Evolutionary conservation across 2,113 vertebrate genomes (phyloP), one percentile per base, ranked within the genome.

Genomic region (Coptodon bakossiorum): DNA sequence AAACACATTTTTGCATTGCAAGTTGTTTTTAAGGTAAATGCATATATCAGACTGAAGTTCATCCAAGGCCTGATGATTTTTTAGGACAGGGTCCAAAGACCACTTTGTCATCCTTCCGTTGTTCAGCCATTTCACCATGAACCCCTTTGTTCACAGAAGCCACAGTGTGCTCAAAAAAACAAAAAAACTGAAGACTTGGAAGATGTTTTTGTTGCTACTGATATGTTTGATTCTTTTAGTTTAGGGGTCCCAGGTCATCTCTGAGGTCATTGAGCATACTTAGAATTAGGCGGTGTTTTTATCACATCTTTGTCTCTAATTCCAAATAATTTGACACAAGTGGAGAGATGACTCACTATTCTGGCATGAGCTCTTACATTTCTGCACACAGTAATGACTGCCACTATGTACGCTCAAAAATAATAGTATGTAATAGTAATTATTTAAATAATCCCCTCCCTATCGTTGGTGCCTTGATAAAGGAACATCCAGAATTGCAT

Each of bases 361-460:
- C 31, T 12, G 17, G 31, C 4, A 66, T 1, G 1, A 5, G 59
- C 6, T 36, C 9, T 63, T n/a, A 63, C 1, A 66, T 66, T 66
- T 63, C 17, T n/a, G 31, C 59, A 63, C 9, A 63, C 31, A 36
- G 31, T 2, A 36, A 36, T 36, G 6, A n/a, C 61, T 66, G 61
- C 17, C 17, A 7, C 9, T n/a, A 2, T 0, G 6, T 36, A 63
- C 0, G 31, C 31, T 66, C 9, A 66, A 66, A 34, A 36, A n/a
- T 2, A 12, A 22, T 22, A 22, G 22, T 22, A 22, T 22, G 22
- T 22, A 22, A 22, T 22, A 22, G 22, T 22, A 22, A 22, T 22
- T 22, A 36, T 66, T 36, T 36, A 66, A 36, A 63, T 63, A 63
- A 36, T 1, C 59, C 17, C 9, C 59, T 36, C 17, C 3, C 17